Base-by-base conservation (phyloP, 2,113 vertebrate genomes). In the Leptocoma aspasia region DNA sequence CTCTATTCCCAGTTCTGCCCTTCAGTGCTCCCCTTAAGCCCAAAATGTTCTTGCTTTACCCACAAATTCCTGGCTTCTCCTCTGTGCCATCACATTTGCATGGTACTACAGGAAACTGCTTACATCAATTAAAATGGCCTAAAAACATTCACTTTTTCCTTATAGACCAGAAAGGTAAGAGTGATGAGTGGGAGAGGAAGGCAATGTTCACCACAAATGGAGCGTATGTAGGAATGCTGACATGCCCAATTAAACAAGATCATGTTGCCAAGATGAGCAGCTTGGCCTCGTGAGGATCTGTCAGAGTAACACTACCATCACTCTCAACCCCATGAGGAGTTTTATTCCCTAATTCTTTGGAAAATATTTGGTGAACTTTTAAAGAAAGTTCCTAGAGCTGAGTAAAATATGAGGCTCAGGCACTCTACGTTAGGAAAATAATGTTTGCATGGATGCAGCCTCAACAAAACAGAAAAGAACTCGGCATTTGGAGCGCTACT, bases 201-300 rank as follows among this genome's bases (percentile, higher is more conserved):
- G 45, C 42, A 50, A 26, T 11, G 13, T 41, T 69, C 47, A 81
- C 28, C 45, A 69, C 47, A 60, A 73, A 61, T 0, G 1, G 26
- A 89, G 33, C 26, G 41, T 8, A 15, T 11, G 27, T 14, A 78
- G 37, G 37, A 89, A 60, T 0, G 3, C 3, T 27, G 30, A 64
- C 33, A 45, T 27, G 14, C 28, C 31, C 5, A 45, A 16, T 45
- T 75, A 66, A 73, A 82, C 44, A 45, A 49, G 68, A 60, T 35
- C 5, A 0, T 0, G 0, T 2, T 70, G 17, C 41, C 52, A 57
- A 26, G 10, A 41, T 27, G 26, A 70, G 17, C 20, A 52, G 27
- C 26, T 80, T 49, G 30, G 16, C 9, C 37, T 39, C 26, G 10
- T 3, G 1, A 66, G 17, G 31, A 76, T 64, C 9, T 49, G 50